Percentiles rank a stretch among this genome's conserved stretches.
Conservation (phyloP, 2,113 vertebrate genomes). For the Elanoides forficatus region DNA sequence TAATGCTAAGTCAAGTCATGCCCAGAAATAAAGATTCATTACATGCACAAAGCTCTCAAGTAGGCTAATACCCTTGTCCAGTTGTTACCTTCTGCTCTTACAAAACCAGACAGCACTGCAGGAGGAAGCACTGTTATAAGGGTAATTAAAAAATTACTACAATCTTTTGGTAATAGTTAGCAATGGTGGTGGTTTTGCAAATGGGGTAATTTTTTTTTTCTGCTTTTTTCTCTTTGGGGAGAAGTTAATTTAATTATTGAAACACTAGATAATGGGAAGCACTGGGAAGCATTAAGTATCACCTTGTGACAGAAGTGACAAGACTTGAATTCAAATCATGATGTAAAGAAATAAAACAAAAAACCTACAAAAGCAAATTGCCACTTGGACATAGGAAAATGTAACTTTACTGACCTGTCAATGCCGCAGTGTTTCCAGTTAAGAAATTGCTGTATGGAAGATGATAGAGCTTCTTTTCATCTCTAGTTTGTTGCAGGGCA, state of each 20-base stretch:
- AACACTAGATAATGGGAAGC: neutral
- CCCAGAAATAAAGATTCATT: neutral
- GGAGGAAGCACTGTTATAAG: neutral
- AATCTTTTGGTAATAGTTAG: neutral
- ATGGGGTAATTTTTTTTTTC: neutral
- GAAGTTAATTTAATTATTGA: neutral
- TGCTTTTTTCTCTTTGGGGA: neutral
- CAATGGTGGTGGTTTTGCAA: neutral
- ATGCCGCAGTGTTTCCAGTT: neutral
- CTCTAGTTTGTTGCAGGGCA: neutral
- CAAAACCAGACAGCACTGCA: neutral
- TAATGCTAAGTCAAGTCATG: neutral
- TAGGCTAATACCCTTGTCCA: neutral
- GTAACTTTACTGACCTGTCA: neutral
- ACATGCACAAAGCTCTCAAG: neutral
- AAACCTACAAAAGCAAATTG: neutral
- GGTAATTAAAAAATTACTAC: neutral
- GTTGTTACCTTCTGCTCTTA: neutral
- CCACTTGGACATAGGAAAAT: neutral
- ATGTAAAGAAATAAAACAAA: neutral
- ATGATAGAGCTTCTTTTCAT: neutral
- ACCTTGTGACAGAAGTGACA: neutral
- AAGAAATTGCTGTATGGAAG: neutral
- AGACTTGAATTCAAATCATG: neutral
- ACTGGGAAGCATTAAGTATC: neutral